Evolutionary conservation across 1,140 invertebrate species (phyloP), one percentile per base, ranked within the genome.

Genomic region (Ephestia elutella): DNA sequence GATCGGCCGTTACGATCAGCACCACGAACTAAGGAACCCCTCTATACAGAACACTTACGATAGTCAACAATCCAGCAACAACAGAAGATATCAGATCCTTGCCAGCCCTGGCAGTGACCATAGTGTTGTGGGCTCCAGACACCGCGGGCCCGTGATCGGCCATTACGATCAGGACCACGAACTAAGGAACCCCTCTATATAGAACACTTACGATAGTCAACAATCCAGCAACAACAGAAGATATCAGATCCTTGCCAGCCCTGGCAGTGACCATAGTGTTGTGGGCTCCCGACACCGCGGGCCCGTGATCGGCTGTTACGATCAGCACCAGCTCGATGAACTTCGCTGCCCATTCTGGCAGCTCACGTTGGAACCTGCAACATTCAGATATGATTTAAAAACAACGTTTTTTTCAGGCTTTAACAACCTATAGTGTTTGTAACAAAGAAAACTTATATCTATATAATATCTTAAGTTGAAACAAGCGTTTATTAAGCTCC

Each of bases 61-160:
- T 99, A 8, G 99, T 99, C 4, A 99, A 90, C 13, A 99, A 91
- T 25, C 99, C 99, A 66, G 97, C 99, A 38, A 99, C 96, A 8
- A 98, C 96, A 20, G 96, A 98, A 1, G 98, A 99, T 49, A 99
- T 96, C 19, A 99, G 92, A 92, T 99, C 98, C 90, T 99, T 99
- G 17, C 99, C 99, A 50, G 99, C 99, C 64, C 99, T 89, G 1
- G 99, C 98, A 79, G 98, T 99, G 7, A 99, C 99, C 84, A 99
- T 99, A 13, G 98, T 99, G 85, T 99, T 99, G 83, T 99, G 98
- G 0, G 98, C 98, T 15, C 98, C 99, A n/a, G n/a, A n/a, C n/a
- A n/a, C n/a, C n/a, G n/a, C n/a, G n/a, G n/a, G n/a, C n/a, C n/a
- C 99, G 85, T 99, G 99, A 90, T 99, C 99, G 53, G 99, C 99